Conservation (phyloP, 2,888 invertebrate genomes). For the Leptopilina myrica region DNA sequence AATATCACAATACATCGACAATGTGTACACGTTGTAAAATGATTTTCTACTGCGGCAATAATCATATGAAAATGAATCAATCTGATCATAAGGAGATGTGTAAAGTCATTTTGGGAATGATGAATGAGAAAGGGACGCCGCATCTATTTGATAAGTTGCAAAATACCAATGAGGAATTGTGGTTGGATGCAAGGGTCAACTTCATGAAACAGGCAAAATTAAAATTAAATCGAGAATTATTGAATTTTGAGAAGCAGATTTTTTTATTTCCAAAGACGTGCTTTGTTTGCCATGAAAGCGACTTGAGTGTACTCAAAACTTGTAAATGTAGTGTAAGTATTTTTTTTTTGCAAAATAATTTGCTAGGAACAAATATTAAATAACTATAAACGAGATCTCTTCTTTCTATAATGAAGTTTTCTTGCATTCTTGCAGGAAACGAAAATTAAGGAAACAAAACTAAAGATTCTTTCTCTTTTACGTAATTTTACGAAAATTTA, state of each 20-base stretch:
- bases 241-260: conserved; percentile 60
- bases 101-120: conserved; percentile 12
- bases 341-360: too few species aligned
- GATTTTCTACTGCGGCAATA: conserved; percentile 2
- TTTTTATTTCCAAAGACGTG: conserved; percentile 66
- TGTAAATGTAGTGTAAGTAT: conserved; percentile 19
- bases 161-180: conserved; percentile 44
- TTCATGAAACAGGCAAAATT: conserved; percentile 56
- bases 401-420: too few species aligned
- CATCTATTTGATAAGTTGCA: conserved; percentile 41
- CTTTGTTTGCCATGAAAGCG: conserved; percentile 58
- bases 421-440: too few species aligned
- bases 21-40: conserved; percentile 9
- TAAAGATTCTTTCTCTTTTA: too few species aligned
- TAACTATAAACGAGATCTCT: too few species aligned
- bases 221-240: conserved; percentile 54
- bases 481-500: too few species aligned
- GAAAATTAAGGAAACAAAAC: too few species aligned
- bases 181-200: conserved; percentile 57
- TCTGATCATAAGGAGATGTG: not conserved
- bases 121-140: conserved; percentile 41
- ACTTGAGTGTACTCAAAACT: conserved; percentile 49
- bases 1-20: not conserved
- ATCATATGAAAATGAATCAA: not conserved
- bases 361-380: too few species aligned